Evolutionary conservation across 2,113 vertebrate genomes (phyloP).

Genomic region (Lepidothrix coronata): DNA sequence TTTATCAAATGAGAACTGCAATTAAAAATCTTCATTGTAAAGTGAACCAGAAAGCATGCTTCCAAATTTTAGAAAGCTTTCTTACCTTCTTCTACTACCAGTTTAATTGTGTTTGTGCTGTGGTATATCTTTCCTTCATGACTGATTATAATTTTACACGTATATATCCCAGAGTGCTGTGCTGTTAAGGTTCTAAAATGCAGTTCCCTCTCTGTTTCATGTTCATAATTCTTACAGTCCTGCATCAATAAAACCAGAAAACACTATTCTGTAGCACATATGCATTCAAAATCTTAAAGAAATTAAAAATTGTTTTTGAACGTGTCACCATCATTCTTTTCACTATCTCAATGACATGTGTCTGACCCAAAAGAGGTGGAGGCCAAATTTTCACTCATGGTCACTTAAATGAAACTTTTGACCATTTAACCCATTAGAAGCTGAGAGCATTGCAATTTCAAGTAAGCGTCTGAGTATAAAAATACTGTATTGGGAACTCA

Average conservation of each 20-base stretch:
- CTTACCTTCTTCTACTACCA: conserved; percentile 71
- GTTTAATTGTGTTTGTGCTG: conserved; percentile 63
- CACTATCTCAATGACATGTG: not conserved
- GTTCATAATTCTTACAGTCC: conserved; percentile 60
- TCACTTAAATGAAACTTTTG: not conserved
- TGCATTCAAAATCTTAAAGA: not conserved
- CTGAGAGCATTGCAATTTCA: not conserved
- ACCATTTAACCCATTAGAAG: not conserved
- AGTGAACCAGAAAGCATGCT: not conserved
- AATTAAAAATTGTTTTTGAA: not conserved
- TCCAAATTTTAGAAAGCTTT: not conserved
- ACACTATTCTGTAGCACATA: not conserved
- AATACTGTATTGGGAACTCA: not conserved
- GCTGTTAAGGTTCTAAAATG: conserved; percentile 42
- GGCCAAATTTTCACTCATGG: not conserved
- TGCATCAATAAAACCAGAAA: conserved; percentile 50
- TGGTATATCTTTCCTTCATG: conserved; percentile 58
- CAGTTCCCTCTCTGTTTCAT: not conserved
- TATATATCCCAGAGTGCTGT: conserved; percentile 71
- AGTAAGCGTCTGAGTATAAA: not conserved
- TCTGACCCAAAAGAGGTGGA: not conserved
- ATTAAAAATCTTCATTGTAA: not conserved
- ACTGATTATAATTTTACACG: conserved; percentile 64
- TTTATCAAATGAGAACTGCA: not conserved
- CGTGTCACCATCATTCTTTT: not conserved